Conservation (phyloP, 2,113 vertebrate species). For the Colossoma macropomum region DNA sequence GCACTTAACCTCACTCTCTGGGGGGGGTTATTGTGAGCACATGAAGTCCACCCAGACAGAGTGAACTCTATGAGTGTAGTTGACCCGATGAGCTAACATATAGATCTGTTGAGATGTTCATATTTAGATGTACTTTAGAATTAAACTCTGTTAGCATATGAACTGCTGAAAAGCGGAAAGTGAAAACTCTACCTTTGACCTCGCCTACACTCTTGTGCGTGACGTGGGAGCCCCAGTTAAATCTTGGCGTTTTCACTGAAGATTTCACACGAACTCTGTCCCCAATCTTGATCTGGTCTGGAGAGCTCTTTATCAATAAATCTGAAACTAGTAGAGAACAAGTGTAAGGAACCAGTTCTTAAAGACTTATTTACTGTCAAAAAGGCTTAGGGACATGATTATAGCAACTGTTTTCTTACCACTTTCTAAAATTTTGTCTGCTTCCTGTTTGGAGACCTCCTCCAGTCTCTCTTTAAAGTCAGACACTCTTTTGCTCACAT, state of each 20-base stretch:
- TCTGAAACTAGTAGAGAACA: constrained; percentile 12
- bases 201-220: constrained; percentile 26
- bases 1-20: not conserved
- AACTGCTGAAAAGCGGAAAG: not conserved
- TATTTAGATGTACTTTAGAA: no score
- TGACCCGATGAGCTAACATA: no score
- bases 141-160: not conserved
- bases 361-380: not conserved
- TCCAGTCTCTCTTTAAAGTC: constrained; percentile 35
- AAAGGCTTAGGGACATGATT: not conserved
- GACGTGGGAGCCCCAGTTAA: constrained; percentile 38
- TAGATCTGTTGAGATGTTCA: no score
- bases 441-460: constrained; percentile 16
- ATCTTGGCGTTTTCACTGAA: constrained; percentile 30
- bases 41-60: no score
- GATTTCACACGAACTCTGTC: constrained; percentile 36
- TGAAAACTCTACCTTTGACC: constrained; percentile 18
- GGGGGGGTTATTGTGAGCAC: no score
- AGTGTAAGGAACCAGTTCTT: no score
- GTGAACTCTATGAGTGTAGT: no score
- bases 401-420: not conserved
- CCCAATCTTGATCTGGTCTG: constrained; percentile 24
- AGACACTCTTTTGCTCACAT: not conserved
- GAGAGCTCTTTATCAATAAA: not conserved
- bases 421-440: constrained; percentile 8